Base-by-base conservation (phyloP, 2,888 invertebrate genomes). In the Ecdyonurus torrentis region DNA sequence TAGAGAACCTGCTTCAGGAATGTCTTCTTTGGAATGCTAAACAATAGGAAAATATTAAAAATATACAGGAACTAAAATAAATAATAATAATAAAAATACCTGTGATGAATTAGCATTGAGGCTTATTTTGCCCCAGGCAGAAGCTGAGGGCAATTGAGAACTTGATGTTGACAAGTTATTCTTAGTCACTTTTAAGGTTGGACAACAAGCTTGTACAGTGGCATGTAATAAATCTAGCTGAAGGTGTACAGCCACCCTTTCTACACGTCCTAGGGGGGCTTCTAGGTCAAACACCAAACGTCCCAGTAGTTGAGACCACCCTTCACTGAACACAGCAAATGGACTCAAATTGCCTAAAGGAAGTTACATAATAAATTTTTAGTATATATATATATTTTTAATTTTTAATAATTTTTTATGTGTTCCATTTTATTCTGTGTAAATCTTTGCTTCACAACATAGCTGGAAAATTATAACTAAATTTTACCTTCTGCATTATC, bases 221-320 rank as follows among this genome's bases (percentile, higher is more conserved):
- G 86, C 85, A 68, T 88, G 86, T 60, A 86, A 81, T 62, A 88
- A 77, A 77, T 89, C 87, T 1, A 89, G 79, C 71, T 86, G 85
- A 20, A 89, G 72, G 67, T 83, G 83, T 37, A 79, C 79, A 65
- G 87, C 86, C 68, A 85, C 79, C 1, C 79, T 75, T 70, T 89
- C 89, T 63, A 89, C 81, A 69, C 83, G 81, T 1, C 82, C 76
- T 0, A 87, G 84, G 2, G 85, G 82, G 62, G 85, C 75, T 64
- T 84, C 79, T 68, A 83, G 79, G 64, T 83, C 81, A 69, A 86
- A 87, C 65, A 89, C 80, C 70, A 87, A 76, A 68, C 81, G 81
- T 1, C 85, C 84, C 67, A 85, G 81, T 63, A 85, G 78, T 67
- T 81, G 78, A 63, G 82, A 81, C 10, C 84, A 75, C 68, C 78